Evolutionary conservation across 2,888 invertebrate genomes (phyloP).

Genomic region (Pelosia muscerda): DNA sequence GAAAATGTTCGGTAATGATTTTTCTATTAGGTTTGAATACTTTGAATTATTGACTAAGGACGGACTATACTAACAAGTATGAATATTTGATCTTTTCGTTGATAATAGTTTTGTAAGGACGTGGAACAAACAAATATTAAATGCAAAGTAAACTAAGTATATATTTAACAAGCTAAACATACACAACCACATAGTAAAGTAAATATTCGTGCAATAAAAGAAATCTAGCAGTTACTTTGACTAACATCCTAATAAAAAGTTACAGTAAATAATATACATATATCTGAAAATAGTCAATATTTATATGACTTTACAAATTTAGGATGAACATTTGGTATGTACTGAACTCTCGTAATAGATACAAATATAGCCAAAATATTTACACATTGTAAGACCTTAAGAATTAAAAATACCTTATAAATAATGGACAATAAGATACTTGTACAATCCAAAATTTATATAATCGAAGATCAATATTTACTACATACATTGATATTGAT

Average conservation of each 20-base stretch:
- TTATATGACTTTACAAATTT: constrained; percentile 60
- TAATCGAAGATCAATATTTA: constrained; percentile 53
- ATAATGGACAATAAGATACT: constrained; percentile 74
- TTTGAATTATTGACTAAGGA: constrained; percentile 71
- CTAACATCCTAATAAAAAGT: constrained; percentile 57
- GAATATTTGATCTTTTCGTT: constrained; percentile 53
- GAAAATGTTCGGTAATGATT: constrained; percentile 5
- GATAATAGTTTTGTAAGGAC: constrained; percentile 49
- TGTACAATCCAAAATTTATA: constrained; percentile 64
- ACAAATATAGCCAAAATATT: constrained; percentile 67
- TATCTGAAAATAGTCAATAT: constrained; percentile 71
- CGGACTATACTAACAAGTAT: constrained; percentile 73
- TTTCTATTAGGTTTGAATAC: constrained; percentile 47
- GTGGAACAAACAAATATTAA: constrained; percentile 60
- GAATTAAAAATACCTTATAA: constrained; percentile 61
- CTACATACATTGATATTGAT: constrained; percentile 35
- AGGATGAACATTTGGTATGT: constrained; percentile 69
- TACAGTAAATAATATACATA: constrained; percentile 61
- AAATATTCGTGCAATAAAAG: constrained; percentile 57
- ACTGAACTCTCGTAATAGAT: constrained; percentile 59
- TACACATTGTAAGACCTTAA: constrained; percentile 63
- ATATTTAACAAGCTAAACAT: constrained; percentile 66
- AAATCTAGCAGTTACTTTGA: constrained; percentile 42
- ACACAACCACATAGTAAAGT: constrained; percentile 68
- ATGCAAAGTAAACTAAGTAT: constrained; percentile 68